Conservation (phyloP, 2,113 vertebrate species). For the Pseudonaja textilis region DNA sequence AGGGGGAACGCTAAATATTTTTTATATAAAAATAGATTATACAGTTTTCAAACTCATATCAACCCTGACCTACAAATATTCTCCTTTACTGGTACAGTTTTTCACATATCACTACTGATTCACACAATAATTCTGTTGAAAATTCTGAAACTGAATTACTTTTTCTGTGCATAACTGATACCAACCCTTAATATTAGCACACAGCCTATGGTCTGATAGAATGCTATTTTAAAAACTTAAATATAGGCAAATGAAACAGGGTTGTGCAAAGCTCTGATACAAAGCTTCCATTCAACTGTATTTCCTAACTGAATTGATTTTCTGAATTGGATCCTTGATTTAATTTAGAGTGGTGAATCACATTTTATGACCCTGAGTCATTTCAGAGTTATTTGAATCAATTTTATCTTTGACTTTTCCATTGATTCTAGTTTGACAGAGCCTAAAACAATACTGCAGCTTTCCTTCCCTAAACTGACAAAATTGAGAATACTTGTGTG, state of each 20-base stretch:
- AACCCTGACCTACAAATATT: neutral
- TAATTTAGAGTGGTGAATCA: neutral
- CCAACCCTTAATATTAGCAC: neutral
- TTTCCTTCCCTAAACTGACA: neutral
- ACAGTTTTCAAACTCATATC: neutral
- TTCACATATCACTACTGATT: neutral
- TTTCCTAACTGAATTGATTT: neutral
- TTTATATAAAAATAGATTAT: neutral
- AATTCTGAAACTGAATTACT: neutral
- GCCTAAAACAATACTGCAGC: neutral
- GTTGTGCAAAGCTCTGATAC: neutral
- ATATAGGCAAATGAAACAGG: neutral
- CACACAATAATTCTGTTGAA: neutral
- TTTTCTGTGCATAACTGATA: neutral
- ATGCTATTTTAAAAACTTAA: neutral
- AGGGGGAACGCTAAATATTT: neutral
- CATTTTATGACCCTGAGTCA: neutral
- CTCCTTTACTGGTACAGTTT: neutral
- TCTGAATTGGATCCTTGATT: neutral
- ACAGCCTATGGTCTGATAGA: neutral
- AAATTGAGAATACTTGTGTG: neutral
- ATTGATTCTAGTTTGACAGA: neutral
- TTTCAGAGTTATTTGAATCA: neutral
- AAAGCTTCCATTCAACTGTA: neutral
- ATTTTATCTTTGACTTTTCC: neutral